Conservation (phyloP, 2,797 vertebrate genomes). For the Epinephelus awoara region DNA sequence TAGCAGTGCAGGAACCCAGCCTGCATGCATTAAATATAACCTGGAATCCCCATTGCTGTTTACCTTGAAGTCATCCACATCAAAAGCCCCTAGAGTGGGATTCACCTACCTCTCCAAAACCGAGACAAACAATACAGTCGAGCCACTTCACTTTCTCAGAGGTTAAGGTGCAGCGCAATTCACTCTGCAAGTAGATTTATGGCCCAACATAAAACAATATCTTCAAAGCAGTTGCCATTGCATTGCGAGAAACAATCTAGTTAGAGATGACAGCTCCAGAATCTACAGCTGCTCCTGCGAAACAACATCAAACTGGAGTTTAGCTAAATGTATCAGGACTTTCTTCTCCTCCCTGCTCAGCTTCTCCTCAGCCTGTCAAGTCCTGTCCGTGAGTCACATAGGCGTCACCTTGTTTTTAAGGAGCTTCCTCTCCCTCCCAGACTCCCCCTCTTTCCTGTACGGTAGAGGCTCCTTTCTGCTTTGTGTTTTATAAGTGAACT, state of each 20-base stretch:
- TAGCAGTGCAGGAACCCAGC: constrained; percentile 40
- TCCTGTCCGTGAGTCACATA: constrained; percentile 44
- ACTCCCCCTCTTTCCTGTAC: constrained; percentile 74
- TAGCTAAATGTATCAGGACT: constrained; percentile 7
- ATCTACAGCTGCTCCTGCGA: constrained; percentile 4
- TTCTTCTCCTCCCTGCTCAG: constrained; percentile 13
- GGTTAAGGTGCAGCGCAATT: constrained; percentile 33
- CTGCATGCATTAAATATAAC: constrained; percentile 50
- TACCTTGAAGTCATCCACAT: constrained; percentile 46
- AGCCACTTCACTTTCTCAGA: constrained; percentile 35
- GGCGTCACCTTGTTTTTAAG: constrained; percentile 75
- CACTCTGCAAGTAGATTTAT: constrained; percentile 46
- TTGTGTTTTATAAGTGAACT: constrained; percentile 60
- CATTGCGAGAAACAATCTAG: constrained; percentile 20
- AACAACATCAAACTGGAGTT: not conserved
- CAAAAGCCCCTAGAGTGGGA: constrained; percentile 9
- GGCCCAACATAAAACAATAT: constrained; percentile 48
- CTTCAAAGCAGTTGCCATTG: constrained; percentile 45
- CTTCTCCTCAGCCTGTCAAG: constrained; percentile 14
- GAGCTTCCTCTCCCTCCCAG: constrained; percentile 55
- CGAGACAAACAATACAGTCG: constrained; percentile 22
- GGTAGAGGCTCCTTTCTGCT: constrained; percentile 43
- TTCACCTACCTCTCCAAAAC: constrained; percentile 70
- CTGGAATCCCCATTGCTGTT: constrained; percentile 41
- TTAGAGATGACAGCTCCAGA: constrained; percentile 7